Evolutionary conservation across 2,113 vertebrate species (phyloP).

Genomic region (Mionectes macconnelli): DNA sequence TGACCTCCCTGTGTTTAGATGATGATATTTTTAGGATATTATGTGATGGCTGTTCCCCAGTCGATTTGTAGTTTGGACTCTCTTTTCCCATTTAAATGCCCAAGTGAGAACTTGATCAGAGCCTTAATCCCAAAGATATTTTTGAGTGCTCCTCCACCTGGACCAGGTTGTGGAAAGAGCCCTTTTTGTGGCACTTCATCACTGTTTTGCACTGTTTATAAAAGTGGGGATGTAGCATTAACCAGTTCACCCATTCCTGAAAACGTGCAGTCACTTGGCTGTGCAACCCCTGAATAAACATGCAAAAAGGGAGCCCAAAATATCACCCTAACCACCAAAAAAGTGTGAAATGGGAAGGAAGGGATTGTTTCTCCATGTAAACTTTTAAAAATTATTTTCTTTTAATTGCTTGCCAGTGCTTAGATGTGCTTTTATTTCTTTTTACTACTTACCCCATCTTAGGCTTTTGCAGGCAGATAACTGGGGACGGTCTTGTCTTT

Average conservation of each 20-base stretch:
- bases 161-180: background rate
- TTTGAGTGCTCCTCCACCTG: background rate
- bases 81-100: background rate
- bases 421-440: background rate
- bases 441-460: background rate
- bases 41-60: background rate
- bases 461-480: background rate
- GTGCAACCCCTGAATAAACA: background rate
- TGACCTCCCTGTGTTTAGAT: constrained; percentile 44
- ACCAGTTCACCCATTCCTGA: too few species aligned
- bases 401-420: background rate
- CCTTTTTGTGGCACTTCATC: background rate
- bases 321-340: background rate
- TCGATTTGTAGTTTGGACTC: background rate
- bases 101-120: background rate
- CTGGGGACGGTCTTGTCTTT: background rate
- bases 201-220: background rate
- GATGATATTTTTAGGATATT: constrained; percentile 38
- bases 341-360: background rate
- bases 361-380: background rate
- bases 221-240: background rate
- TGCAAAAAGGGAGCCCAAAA: background rate
- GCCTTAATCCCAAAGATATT: background rate
- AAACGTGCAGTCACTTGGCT: background rate
- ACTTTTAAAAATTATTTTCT: background rate